These are phyloP conservation scores for Tetranychus piercei DNA, from an alignment of 2,888 invertebrate species.

Conservation along the genomic window DNA sequence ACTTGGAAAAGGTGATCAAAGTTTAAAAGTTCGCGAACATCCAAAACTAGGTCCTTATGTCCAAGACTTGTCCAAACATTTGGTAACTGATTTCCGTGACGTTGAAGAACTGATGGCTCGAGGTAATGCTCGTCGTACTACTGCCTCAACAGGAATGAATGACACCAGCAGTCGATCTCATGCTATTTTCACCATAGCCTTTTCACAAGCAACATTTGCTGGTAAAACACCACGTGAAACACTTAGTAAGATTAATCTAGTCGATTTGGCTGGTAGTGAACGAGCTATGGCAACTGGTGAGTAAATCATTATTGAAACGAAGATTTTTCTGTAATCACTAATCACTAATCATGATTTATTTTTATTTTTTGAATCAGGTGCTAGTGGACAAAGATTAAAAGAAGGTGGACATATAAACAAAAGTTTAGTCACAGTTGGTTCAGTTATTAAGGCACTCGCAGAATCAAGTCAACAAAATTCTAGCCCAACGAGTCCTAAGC, in stretches of 20 bases:
- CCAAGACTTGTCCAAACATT: constrained; percentile 62
- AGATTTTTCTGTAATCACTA: neutral
- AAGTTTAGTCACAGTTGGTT: constrained; percentile 66
- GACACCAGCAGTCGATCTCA: constrained; percentile 76
- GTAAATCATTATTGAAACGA: neutral
- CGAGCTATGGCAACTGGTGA: constrained; percentile 54
- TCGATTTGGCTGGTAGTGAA: constrained; percentile 73
- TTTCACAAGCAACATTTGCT: constrained; percentile 48
- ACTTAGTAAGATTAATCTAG: constrained; percentile 60
- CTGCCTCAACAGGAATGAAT: constrained; percentile 77
- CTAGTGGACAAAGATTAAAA: constrained; percentile 69
- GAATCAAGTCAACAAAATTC: constrained; percentile 23
- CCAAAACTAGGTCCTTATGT: constrained; percentile 64
- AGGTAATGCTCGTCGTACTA: constrained; percentile 49
- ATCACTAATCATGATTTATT: neutral
- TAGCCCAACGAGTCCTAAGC: neutral
- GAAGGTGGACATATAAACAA: constrained; percentile 81
- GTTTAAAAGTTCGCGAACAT: constrained; percentile 48
- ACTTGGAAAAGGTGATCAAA: constrained; percentile 31
- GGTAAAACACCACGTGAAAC: constrained; percentile 72
- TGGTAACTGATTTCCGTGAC: constrained; percentile 66
- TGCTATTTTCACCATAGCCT: constrained; percentile 74
- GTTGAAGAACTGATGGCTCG: constrained; percentile 53
- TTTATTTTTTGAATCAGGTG: constrained; percentile 39
- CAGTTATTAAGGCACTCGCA: constrained; percentile 66